phyloP scores from a whole-genome alignment of 2,797 vertebrate species.

The Sphenodon punctatus region DNA sequence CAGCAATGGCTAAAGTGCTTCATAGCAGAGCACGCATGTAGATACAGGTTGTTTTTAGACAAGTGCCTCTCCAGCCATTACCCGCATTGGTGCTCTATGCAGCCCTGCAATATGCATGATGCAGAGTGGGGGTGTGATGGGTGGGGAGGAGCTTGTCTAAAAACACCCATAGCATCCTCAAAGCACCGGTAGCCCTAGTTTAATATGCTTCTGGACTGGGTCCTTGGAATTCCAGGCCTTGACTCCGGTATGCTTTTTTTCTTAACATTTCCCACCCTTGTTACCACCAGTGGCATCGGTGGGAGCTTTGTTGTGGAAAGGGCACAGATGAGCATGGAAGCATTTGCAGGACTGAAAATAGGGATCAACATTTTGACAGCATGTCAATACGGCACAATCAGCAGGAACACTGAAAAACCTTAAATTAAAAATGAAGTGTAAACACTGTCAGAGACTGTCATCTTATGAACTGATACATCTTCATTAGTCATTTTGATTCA shows the following conservation, averaged over 20 bases:
- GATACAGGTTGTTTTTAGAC: too few species aligned
- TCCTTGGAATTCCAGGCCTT: neutral
- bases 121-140: too few species aligned
- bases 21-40: too few species aligned
- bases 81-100: too few species aligned
- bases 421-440: neutral
- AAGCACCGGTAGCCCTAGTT: neutral
- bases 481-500: neutral
- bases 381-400: too few species aligned
- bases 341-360: too few species aligned
- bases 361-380: neutral
- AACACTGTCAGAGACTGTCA: neutral
- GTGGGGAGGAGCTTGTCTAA: too few species aligned
- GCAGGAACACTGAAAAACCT: neutral
- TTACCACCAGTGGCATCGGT: neutral
- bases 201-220: constrained; percentile 29
- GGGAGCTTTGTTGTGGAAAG: neutral
- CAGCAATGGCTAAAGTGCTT: too few species aligned
- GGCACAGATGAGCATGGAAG: neutral
- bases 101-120: too few species aligned
- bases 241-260: neutral
- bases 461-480: neutral
- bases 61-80: too few species aligned
- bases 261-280: neutral
- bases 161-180: too few species aligned